These are phyloP conservation scores for Drosophila recens DNA, from an alignment of 2,888 invertebrate species.

Conservation along the genomic window DNA sequence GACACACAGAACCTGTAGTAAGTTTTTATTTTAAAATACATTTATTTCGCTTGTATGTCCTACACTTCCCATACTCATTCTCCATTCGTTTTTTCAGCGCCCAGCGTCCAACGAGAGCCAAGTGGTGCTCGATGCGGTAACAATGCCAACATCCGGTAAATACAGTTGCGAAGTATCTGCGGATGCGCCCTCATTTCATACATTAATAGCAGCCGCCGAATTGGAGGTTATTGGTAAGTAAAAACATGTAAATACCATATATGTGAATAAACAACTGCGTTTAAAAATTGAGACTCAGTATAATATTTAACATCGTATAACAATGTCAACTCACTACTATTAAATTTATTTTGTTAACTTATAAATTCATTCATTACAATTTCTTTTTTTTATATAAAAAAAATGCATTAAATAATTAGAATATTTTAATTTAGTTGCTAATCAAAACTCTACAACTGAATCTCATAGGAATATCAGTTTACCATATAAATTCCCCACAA, in stretches of 20 bases:
- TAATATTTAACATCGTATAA: constrained; percentile 12
- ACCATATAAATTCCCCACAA: constrained; percentile 4
- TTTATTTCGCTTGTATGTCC: constrained; percentile 49
- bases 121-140: constrained; percentile 83
- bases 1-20: neutral
- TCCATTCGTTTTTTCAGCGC: constrained; percentile 59
- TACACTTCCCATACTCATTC: constrained; percentile 33
- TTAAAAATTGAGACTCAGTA: constrained; percentile 19
- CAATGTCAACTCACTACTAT: too few relatives aligned
- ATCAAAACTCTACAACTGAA: too few relatives aligned
- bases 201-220: constrained; percentile 85
- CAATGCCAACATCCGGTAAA: constrained; percentile 83
- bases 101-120: constrained; percentile 84
- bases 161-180: constrained; percentile 85
- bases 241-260: constrained; percentile 20
- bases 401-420: too few relatives aligned
- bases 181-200: constrained; percentile 85
- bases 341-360: too few relatives aligned
- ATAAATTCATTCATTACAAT: too few relatives aligned
- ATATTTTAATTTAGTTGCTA: too few relatives aligned
- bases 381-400: too few relatives aligned
- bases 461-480: too few relatives aligned
- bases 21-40: constrained; percentile 51
- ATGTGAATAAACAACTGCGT: constrained; percentile 10
- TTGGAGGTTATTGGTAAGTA: constrained; percentile 85